These are phyloP conservation scores for Nemopilema nomurai DNA, from an alignment of 30 jellyfish, hydroid and myxozoan genomes.

Conservation along the genomic window DNA sequence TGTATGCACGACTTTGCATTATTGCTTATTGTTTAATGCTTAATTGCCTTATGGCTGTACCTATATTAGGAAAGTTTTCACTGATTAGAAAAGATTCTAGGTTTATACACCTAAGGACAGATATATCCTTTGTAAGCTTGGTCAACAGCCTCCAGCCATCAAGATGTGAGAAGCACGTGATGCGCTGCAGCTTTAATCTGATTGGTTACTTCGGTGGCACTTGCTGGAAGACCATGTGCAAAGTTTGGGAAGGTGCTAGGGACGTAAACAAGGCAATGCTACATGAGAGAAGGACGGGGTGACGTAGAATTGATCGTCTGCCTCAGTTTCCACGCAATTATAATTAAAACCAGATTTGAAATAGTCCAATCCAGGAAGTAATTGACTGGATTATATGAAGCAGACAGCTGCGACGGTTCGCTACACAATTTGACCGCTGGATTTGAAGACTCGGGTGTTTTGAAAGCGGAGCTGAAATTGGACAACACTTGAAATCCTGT, in stretches of 20 bases:
- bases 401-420: not conserved
- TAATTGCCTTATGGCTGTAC: no score
- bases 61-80: no score
- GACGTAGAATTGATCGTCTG: not conserved
- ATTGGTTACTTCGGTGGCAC: constrained; percentile 36
- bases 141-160: no score
- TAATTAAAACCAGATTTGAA: not conserved
- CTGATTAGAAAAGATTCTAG: no score
- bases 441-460: not conserved
- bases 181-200: not conserved
- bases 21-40: no score
- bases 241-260: not conserved
- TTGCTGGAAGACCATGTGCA: constrained; percentile 45
- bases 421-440: not conserved
- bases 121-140: no score
- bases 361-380: not conserved
- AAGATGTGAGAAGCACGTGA: constrained; percentile 45
- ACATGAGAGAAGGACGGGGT: not conserved
- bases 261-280: constrained; percentile 42
- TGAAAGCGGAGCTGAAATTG: not conserved
- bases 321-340: not conserved
- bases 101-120: no score
- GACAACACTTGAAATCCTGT: not conserved
- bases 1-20: no score
- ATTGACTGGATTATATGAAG: not conserved